Percentiles rank a stretch among this genome's conserved stretches.
These are phyloP conservation scores for Apamea sordens DNA, from an alignment of 2,888 invertebrate genomes.

Conservation along the genomic window DNA sequence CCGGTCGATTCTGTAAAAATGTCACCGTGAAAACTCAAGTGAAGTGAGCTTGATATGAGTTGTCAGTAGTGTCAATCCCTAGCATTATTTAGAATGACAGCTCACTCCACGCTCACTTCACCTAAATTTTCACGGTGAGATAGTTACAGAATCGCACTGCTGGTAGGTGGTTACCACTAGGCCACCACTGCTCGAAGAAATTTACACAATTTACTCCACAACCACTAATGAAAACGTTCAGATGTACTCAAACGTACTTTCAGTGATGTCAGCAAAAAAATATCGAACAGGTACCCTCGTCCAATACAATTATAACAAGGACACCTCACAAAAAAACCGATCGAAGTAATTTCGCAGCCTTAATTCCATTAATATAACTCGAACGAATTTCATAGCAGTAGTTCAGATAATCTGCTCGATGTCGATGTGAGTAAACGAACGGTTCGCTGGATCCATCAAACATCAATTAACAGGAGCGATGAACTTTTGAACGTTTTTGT, in stretches of 20 bases:
- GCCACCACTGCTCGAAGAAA: neutral
- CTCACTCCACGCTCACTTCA: no score
- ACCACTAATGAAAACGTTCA: no score
- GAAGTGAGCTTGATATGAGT: no score
- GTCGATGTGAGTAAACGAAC: conserved; percentile 15
- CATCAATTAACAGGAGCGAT: conserved; percentile 41
- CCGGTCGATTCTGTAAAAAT: no score
- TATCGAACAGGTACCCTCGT: neutral
- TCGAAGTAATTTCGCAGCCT: neutral
- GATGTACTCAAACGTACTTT: neutral
- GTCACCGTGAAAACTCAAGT: no score
- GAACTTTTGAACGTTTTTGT: conserved; percentile 29
- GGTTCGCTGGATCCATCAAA: conserved; percentile 25
- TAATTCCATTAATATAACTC: conserved; percentile 7
- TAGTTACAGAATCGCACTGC: no score
- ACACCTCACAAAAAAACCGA: neutral
- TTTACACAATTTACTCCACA: neutral
- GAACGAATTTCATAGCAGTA: conserved; percentile 12
- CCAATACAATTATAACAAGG: neutral
- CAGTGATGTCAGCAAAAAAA: neutral
- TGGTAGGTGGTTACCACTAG: no score
- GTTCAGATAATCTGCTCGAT: conserved; percentile 28
- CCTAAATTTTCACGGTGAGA: no score
- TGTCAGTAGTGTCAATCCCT: no score
- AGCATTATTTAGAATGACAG: no score